Conservation (phyloP, 2,888 invertebrate species). For the Metellina segmentata region DNA sequence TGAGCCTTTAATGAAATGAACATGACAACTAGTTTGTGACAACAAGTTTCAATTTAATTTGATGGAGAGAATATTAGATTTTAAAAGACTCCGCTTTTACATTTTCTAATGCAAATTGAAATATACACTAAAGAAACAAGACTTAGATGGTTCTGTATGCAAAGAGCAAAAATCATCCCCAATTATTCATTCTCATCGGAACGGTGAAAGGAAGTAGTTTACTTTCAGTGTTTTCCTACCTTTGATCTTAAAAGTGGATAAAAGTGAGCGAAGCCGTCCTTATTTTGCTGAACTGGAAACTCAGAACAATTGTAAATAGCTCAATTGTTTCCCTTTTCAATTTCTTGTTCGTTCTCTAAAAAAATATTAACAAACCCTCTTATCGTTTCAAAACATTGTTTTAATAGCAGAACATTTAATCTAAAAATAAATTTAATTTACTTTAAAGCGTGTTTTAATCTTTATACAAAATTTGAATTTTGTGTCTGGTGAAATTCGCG, state of each 20-base stretch:
- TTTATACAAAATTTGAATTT: no score
- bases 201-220: background rate
- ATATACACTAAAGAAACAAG: background rate
- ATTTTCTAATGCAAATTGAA: background rate
- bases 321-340: background rate
- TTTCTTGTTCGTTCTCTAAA: background rate
- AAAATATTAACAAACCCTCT: background rate
- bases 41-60: no score
- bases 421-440: background rate
- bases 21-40: no score
- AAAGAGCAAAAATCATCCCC: background rate
- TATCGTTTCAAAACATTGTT: background rate
- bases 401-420: background rate
- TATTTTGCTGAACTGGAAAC: background rate
- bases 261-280: background rate
- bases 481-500: no score
- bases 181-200: background rate
- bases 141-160: background rate
- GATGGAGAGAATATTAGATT: no score
- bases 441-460: background rate
- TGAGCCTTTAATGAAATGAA: no score
- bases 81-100: no score
- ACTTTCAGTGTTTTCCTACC: background rate
- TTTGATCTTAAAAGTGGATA: background rate
- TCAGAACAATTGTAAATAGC: background rate